Evolutionary conservation across 2,797 vertebrate species (phyloP), one percentile per base, ranked within the genome.

Genomic region (Salarias fasciatus): DNA sequence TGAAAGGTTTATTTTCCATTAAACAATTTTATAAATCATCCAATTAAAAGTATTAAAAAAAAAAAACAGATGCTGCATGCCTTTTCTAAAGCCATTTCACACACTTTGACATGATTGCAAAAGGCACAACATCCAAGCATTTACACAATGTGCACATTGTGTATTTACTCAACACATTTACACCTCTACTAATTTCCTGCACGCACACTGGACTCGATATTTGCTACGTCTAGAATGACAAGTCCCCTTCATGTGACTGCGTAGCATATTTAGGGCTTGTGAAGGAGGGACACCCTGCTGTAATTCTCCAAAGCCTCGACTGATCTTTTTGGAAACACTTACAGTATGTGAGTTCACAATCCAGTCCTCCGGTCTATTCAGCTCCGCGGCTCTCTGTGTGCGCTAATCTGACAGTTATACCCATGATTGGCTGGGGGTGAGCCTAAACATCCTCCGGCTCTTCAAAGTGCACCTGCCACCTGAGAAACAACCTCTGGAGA

Each of bases 341-440:
- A n/a, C n/a, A n/a, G n/a, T n/a, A 14, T 47, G 46, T 0, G 2
- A 66, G n/a, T 50, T 44, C 14, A 47, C 24, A 45, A 42, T 53
- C 38, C 63, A 59, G 52, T 47, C 53, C 40, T 60, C 8, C n/a
- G 49, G 48, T 69, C 42, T 9, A 4, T 62, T 58, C 24, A 0
- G 28, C 48, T 63, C 30, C 31, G 9, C 43, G 68, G 45, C 45
- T 65, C 44, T 10, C 24, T 35, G 31, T 2, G 35, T 9, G 18
- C 79, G 52, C 38, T 80, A 71, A 79, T 83, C 53, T 67, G 45
- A 51, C 64, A 69, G 37, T 69, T 69, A 72, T 61, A 69, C 53
- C 35, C 15, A 31, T 57, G 46, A 58, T 63, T 63, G 53, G 48
- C 29, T 37, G 5, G 51, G 51, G 31, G 36, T 80, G 66, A 75